Evolutionary conservation across 2,113 vertebrate genomes (phyloP).

Genomic region (Drymodes brunneopygia): DNA sequence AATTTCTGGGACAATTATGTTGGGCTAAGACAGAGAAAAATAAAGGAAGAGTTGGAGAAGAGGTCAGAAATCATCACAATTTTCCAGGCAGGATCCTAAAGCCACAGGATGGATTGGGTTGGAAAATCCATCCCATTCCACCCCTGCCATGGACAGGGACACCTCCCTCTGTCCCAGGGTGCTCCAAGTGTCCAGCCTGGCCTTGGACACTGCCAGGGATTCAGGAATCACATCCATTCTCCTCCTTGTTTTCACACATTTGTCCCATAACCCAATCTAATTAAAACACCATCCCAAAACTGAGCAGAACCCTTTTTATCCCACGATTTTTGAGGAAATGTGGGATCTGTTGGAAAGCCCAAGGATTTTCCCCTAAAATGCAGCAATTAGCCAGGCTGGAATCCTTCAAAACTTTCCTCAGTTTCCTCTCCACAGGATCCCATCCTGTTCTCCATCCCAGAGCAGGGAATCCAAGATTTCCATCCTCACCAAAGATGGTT

Average conservation of each 20-base stretch:
- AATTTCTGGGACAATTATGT: background rate
- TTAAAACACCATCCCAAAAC: accelerated
- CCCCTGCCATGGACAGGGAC: background rate
- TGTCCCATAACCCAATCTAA: too few relatives aligned
- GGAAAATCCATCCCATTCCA: background rate
- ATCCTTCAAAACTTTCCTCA: background rate
- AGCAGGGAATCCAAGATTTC: background rate
- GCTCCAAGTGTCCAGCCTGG: accelerated
- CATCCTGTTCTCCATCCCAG: accelerated
- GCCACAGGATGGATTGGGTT: too few relatives aligned
- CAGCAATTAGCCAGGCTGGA: background rate
- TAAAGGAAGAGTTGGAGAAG: background rate
- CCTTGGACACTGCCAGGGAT: background rate
- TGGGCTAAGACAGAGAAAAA: accelerated
- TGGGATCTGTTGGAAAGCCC: background rate
- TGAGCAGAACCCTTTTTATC: background rate
- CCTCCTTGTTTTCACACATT: accelerated
- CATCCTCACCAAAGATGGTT: background rate
- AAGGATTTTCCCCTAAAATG: background rate
- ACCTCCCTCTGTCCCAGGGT: accelerated
- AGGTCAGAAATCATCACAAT: background rate
- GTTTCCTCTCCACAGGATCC: background rate
- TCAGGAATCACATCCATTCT: background rate
- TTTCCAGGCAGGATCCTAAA: background rate
- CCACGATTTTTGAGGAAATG: background rate